phyloP scores from a whole-genome alignment of 2,113 vertebrate genomes.

The Ursus arctos region DNA sequence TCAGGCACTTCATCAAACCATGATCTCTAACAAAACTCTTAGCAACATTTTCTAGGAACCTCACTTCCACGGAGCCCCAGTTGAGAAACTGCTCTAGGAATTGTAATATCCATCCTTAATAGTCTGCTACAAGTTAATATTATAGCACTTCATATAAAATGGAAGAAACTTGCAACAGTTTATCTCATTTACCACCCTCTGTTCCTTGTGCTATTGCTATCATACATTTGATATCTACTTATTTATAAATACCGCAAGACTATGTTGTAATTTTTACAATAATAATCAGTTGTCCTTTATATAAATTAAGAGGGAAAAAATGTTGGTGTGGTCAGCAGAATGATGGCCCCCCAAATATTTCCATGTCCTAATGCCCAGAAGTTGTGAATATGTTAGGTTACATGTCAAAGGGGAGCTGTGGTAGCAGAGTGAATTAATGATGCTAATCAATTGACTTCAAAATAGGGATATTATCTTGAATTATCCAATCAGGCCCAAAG shows the following conservation, averaged over 20 bases:
- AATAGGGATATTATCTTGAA: not conserved
- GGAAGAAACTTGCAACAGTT: not conserved
- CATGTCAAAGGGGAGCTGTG: not conserved
- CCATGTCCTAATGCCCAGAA: not conserved
- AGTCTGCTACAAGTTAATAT: not conserved
- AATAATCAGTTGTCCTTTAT: not conserved
- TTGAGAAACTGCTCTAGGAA: not conserved
- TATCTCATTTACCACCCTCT: not conserved
- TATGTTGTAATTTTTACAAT: not conserved
- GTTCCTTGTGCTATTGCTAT: not conserved
- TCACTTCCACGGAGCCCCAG: not conserved
- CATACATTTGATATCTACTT: not conserved
- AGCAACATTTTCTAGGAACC: not conserved
- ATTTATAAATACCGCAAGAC: not conserved
- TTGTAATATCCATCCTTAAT: not conserved
- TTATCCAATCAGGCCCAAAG: not conserved
- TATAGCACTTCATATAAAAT: not conserved
- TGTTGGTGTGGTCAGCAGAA: not conserved
- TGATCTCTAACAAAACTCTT: not conserved
- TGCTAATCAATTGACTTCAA: not conserved
- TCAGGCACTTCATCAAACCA: not conserved
- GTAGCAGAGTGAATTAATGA: not conserved
- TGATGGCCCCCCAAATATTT: not conserved
- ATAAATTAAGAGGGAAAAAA: not conserved
- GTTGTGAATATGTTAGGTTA: not conserved